Evolutionary conservation across 2,888 invertebrate species (phyloP).

Genomic region (Drosophila falleni): DNA sequence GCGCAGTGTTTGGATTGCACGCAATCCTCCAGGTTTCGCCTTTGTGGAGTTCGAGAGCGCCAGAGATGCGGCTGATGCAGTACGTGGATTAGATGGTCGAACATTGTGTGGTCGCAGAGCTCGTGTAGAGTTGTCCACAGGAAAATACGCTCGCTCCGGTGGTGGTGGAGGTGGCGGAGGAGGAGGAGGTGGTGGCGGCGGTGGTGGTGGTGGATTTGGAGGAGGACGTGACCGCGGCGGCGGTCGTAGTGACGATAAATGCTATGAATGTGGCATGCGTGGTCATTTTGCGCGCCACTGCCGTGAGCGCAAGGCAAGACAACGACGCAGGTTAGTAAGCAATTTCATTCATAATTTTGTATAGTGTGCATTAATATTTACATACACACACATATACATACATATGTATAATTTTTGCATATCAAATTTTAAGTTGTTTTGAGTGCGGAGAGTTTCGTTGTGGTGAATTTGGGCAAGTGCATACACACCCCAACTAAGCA

Average conservation of each 20-base stretch:
- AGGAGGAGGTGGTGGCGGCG: slow-evolving; percentile 65
- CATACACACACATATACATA: slow-evolving; percentile 32
- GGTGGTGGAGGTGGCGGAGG: slow-evolving; percentile 86
- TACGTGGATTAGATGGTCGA: slow-evolving; percentile 90
- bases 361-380: slow-evolving; percentile 13
- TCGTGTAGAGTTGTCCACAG: slow-evolving; percentile 96
- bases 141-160: slow-evolving; percentile 87
- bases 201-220: slow-evolving; percentile 86
- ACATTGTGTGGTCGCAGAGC: slow-evolving; percentile 95
- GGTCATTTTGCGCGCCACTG: slow-evolving; percentile 98
- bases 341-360: slow-evolving; percentile 61
- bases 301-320: slow-evolving; percentile 88
- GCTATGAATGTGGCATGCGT: slow-evolving; percentile 97
- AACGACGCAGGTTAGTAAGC: slow-evolving; percentile 86
- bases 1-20: slow-evolving; percentile 98
- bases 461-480: slow-evolving; percentile 46
- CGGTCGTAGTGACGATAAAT: slow-evolving; percentile 90
- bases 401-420: slow-evolving; percentile 33
- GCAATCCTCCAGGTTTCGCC: slow-evolving; percentile 96
- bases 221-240: slow-evolving; percentile 86
- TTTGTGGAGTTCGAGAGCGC: slow-evolving; percentile 97
- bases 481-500: slow-evolving; percentile 27
- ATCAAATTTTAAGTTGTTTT: slow-evolving; percentile 60
- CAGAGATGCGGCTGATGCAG: slow-evolving; percentile 95
- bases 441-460: slow-evolving; percentile 51